Percentiles rank a stretch among this genome's conserved stretches.
These are phyloP conservation scores for Bimastos eiseni DNA, from an alignment of 2,888 invertebrate species.

Conservation along the genomic window DNA sequence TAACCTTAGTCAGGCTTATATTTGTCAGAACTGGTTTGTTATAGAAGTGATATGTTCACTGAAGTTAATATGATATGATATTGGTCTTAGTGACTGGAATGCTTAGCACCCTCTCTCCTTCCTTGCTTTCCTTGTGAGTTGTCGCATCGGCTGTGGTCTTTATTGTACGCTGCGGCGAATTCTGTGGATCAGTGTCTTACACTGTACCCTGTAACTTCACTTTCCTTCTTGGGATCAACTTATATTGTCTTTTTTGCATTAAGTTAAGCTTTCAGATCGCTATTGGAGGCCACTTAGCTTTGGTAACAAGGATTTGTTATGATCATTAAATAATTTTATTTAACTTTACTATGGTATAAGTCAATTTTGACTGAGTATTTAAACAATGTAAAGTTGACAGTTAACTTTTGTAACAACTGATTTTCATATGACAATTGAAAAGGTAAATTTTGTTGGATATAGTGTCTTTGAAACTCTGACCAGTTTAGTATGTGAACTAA, in stretches of 20 bases:
- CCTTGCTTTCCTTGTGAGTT: not conserved
- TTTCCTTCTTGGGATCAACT: not conserved
- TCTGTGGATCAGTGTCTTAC: not conserved
- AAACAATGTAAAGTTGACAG: not conserved
- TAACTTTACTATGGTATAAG: not conserved
- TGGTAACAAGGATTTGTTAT: not conserved
- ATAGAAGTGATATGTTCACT: not conserved
- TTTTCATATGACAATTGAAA: not conserved
- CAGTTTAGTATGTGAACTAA: not conserved
- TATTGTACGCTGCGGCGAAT: not conserved
- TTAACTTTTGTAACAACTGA: not conserved
- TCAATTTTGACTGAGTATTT: too few species aligned
- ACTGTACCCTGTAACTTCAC: not conserved
- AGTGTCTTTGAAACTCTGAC: not conserved
- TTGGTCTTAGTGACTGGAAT: not conserved
- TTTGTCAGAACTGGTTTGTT: not conserved
- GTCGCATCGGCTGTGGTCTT: not conserved
- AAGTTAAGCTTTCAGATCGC: not conserved
- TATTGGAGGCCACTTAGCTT: not conserved
- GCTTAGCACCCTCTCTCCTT: not conserved
- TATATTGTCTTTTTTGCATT: not conserved
- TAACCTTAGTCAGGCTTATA: not conserved
- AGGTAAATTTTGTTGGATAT: not conserved
- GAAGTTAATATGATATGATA: not conserved
- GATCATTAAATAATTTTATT: not conserved